Conservation (phyloP, 2,888 invertebrate genomes). For the Eupsilia transversa region DNA sequence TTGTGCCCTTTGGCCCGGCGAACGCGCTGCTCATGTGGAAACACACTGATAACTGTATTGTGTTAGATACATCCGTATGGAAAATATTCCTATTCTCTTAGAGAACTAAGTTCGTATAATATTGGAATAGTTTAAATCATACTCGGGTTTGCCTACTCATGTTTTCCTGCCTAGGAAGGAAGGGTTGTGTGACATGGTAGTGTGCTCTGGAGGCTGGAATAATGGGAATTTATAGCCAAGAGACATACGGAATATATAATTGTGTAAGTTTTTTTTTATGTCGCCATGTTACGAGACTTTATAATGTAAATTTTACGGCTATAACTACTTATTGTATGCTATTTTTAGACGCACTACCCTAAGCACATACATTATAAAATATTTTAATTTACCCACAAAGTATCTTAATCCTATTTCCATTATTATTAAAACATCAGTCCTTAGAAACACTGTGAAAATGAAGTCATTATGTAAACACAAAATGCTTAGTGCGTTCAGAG, state of each 20-base stretch:
- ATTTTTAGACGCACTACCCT: background rate
- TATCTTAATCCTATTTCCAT: conserved; percentile 1
- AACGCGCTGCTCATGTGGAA: conserved; percentile 49
- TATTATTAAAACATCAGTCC: conserved; percentile 23
- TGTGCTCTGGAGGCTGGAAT: background rate
- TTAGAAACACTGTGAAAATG: conserved; percentile 38
- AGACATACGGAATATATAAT: background rate
- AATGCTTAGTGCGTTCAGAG: conserved; percentile 11
- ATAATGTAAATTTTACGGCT: background rate
- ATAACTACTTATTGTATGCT: background rate
- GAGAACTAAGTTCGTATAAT: conserved; percentile 22
- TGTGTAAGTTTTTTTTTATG: too few species aligned
- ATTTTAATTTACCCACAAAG: conserved; percentile 1
- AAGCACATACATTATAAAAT: background rate
- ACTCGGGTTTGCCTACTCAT: background rate
- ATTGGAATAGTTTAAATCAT: conserved; percentile 49
- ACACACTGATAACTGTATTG: conserved; percentile 46
- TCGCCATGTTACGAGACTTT: too few species aligned
- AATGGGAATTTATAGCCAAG: background rate
- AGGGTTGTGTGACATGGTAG: conserved; percentile 1
- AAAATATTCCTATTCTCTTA: conserved; percentile 44
- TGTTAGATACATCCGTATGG: conserved; percentile 27
- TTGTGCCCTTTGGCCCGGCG: conserved; percentile 50
- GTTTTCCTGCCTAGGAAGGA: background rate
- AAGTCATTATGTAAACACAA: conserved; percentile 39